Evolutionary conservation across 2,888 invertebrate genomes (phyloP).

Genomic region (Diaperis boleti): DNA sequence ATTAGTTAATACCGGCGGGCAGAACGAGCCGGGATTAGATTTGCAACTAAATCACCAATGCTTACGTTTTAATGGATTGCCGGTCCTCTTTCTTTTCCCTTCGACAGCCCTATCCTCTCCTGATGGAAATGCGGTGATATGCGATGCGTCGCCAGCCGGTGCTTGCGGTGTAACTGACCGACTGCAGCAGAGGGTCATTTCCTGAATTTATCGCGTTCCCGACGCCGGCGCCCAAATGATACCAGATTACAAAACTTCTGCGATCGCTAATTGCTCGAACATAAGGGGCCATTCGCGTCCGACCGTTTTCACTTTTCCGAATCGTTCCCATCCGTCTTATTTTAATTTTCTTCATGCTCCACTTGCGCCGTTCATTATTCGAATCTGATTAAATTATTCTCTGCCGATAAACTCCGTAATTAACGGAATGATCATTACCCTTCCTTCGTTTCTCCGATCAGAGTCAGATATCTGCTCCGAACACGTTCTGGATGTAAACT

Average conservation of each 20-base stretch:
- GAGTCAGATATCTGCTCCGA: slow-evolving; percentile 44
- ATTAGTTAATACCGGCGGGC: slow-evolving; percentile 57
- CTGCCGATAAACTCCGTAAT: slow-evolving; percentile 59
- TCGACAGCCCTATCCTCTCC: no score
- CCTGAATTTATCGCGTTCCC: no score
- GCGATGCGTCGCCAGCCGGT: no score
- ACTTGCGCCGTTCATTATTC: slow-evolving; percentile 49
- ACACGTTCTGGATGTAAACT: slow-evolving; percentile 49
- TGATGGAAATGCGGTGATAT: no score
- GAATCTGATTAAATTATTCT: slow-evolving; percentile 59
- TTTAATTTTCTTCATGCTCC: slow-evolving; percentile 50
- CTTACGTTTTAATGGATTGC: slow-evolving; percentile 45
- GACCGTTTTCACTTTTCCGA: slow-evolving; percentile 46
- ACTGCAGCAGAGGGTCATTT: no score
- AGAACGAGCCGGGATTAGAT: slow-evolving; percentile 46
- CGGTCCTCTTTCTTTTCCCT: no score
- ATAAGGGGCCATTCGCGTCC: slow-evolving; percentile 45
- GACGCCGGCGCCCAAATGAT: no score
- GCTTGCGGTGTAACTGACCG: no score
- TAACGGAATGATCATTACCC: slow-evolving; percentile 59
- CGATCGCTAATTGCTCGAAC: slow-evolving; percentile 47
- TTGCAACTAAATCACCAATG: slow-evolving; percentile 45
- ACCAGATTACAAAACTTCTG: slow-evolving; percentile 33
- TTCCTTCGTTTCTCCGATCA: slow-evolving; percentile 46
- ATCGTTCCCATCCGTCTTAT: slow-evolving; percentile 48